phyloP scores from a whole-genome alignment of 2,113 vertebrate genomes.

The Ptilorrhoa leucosticta region DNA sequence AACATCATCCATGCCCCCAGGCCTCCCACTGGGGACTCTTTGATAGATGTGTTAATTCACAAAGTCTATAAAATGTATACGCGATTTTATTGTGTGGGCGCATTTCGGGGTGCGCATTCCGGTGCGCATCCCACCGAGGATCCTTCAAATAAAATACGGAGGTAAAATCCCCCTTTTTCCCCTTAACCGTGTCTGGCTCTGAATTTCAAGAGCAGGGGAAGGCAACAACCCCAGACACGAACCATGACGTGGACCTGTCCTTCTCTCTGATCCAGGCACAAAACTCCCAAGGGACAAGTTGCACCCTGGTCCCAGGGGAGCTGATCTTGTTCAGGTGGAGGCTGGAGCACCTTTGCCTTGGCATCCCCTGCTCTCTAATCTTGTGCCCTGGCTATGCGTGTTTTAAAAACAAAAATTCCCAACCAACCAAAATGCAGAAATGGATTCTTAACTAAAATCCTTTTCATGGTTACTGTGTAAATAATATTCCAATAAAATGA shows the following conservation, averaged over 20 bases:
- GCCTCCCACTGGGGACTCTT: no score
- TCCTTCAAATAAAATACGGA: no score
- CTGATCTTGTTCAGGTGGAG: neutral
- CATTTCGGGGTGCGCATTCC: no score
- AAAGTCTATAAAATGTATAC: no score
- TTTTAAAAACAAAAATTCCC: neutral
- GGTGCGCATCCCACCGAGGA: no score
- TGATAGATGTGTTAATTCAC: no score
- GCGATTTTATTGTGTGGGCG: no score
- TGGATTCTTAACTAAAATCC: neutral
- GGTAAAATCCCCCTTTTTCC: no score
- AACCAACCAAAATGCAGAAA: neutral
- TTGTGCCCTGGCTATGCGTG: accelerated
- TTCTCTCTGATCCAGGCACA: neutral
- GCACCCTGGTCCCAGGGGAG: neutral
- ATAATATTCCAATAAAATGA: constrained; percentile 1
- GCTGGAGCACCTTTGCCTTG: neutral
- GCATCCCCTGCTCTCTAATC: neutral
- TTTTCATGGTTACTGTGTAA: neutral
- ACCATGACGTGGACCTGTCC: neutral
- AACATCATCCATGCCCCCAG: no score
- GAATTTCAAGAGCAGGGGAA: no score
- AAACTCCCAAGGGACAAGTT: neutral
- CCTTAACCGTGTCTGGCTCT: no score
- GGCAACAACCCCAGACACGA: no score